These are phyloP conservation scores for Otocyon megalotis DNA, from an alignment of 2,113 vertebrate species.

Conservation along the genomic window DNA sequence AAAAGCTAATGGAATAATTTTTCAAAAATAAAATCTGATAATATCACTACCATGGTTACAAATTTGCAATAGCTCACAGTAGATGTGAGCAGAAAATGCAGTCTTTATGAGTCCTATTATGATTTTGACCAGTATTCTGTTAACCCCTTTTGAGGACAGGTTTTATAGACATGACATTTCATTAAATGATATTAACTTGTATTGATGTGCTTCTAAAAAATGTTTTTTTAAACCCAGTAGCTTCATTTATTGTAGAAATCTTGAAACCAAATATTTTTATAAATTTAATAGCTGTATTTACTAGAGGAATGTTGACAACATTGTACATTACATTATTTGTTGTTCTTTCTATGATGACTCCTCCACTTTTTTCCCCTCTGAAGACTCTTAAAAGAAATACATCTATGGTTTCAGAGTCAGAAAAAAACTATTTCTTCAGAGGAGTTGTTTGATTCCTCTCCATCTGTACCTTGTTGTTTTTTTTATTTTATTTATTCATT, in stretches of 20 bases:
- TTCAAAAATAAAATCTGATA: slow-evolving; percentile 45
- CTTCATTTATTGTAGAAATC: slow-evolving; percentile 17
- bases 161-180: slow-evolving; percentile 45
- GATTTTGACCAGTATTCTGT: slow-evolving; percentile 43
- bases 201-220: neutral
- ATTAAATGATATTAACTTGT: slow-evolving; percentile 11
- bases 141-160: neutral
- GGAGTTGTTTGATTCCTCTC: neutral
- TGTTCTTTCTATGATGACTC: neutral
- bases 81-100: slow-evolving; percentile 18
- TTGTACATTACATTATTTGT: neutral
- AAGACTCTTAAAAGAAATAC: slow-evolving; percentile 13
- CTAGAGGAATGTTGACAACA: neutral
- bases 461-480: neutral
- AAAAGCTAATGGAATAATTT: slow-evolving; percentile 54
- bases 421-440: slow-evolving; percentile 32
- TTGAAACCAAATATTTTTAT: slow-evolving; percentile 18
- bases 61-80: neutral
- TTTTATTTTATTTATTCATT: too few species aligned
- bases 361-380: neutral
- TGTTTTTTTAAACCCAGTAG: slow-evolving; percentile 11
- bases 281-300: slow-evolving; percentile 17
- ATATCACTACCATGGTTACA: slow-evolving; percentile 23
- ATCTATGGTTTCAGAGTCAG: neutral
- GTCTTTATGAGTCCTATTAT: neutral